phyloP scores from a whole-genome alignment of 2,113 vertebrate species.

The Pao palembangensis region DNA sequence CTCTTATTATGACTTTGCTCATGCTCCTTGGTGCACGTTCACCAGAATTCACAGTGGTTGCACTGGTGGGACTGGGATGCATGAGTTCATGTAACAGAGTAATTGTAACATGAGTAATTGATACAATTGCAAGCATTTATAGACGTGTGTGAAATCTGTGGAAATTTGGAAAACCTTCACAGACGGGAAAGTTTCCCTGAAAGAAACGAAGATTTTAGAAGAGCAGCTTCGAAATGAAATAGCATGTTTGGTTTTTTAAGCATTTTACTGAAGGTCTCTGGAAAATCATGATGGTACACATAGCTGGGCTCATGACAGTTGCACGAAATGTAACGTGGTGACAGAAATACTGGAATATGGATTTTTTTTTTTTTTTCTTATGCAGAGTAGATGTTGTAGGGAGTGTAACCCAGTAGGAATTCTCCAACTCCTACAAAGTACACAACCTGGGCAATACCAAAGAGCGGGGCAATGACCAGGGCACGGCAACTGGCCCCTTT shows the following conservation, averaged over 20 bases:
- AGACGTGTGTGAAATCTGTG: constrained; percentile 1
- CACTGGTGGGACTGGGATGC: not conserved
- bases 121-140: constrained; percentile 3
- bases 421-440: constrained; percentile 81
- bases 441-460: constrained; percentile 81
- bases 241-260: constrained; percentile 39
- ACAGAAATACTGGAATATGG: constrained; percentile 23
- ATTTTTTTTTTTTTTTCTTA: constrained; percentile 39
- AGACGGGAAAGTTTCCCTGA: too few relatives aligned
- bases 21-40: not conserved
- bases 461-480: constrained; percentile 80
- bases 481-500: constrained; percentile 80
- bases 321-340: constrained; percentile 40
- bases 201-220: too few relatives aligned
- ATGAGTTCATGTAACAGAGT: constrained; percentile 16
- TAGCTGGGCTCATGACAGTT: constrained; percentile 32
- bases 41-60: constrained; percentile 1
- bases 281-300: constrained; percentile 49
- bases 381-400: constrained; percentile 67
- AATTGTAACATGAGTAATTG: constrained; percentile 12
- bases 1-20: constrained; percentile 1
- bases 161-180: too few relatives aligned
- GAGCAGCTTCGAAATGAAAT: constrained; percentile 30
- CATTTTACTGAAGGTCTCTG: constrained; percentile 21
- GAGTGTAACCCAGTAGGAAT: constrained; percentile 73